Conservation (phyloP, 2,113 vertebrate genomes). For the Odocoileus virginianus region DNA sequence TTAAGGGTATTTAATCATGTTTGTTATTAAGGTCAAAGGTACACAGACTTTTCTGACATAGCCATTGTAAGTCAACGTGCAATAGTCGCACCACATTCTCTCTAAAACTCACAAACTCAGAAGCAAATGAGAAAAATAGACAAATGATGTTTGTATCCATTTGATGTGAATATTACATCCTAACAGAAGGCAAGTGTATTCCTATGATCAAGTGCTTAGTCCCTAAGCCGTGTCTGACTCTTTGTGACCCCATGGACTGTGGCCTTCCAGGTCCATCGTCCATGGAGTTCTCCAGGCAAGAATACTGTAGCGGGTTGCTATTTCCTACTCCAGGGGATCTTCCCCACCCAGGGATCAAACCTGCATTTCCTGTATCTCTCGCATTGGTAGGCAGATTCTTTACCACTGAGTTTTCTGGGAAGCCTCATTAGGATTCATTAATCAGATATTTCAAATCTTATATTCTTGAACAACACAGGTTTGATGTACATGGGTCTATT, state of each 20-base stretch:
- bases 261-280: neutral
- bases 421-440: conserved; percentile 54
- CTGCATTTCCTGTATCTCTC: neutral
- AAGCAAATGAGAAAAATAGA: neutral
- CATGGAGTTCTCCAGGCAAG: neutral
- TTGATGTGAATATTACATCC: conserved; percentile 60
- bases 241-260: neutral
- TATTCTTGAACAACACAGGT: neutral
- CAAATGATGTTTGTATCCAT: neutral
- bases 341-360: neutral
- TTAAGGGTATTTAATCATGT: neutral
- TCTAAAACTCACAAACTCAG: neutral
- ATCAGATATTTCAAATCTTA: conserved; percentile 48
- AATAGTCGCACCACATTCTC: neutral
- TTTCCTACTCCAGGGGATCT: neutral
- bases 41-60: neutral
- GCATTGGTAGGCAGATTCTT: neutral
- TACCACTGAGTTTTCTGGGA: neutral
- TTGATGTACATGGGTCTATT: neutral
- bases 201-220: conserved; percentile 32
- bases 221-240: neutral
- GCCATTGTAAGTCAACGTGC: neutral
- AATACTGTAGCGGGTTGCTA: neutral
- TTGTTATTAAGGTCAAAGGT: neutral
- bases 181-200: conserved; percentile 48